Evolutionary conservation across 2,113 vertebrate species (phyloP).

Genomic region (Solea senegalensis): DNA sequence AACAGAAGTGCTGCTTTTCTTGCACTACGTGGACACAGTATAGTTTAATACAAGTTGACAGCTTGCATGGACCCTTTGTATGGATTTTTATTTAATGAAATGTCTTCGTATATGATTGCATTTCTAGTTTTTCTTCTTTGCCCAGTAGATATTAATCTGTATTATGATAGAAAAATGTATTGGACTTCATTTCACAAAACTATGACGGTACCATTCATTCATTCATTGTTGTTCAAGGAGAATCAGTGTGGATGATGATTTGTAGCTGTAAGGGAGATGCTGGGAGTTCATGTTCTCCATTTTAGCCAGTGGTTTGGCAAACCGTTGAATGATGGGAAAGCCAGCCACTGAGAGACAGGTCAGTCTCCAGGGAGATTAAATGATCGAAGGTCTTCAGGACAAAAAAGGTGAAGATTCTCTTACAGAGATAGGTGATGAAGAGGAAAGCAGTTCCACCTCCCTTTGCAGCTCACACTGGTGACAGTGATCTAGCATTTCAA

Average conservation of each 20-base stretch:
- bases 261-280: not conserved
- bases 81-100: not conserved
- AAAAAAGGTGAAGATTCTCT: not conserved
- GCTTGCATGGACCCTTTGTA: too few species aligned
- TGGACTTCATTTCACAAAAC: not conserved
- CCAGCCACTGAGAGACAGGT: not conserved
- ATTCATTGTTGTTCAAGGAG: not conserved
- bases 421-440: not conserved
- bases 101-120: not conserved
- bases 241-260: slow-evolving; percentile 1
- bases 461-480: not conserved
- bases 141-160: not conserved
- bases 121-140: not conserved
- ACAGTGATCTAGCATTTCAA: slow-evolving; percentile 9
- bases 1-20: not conserved
- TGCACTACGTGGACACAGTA: too few species aligned
- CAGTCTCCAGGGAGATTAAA: not conserved
- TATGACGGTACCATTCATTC: not conserved
- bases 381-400: not conserved
- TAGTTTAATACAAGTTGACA: too few species aligned
- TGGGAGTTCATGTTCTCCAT: not conserved
- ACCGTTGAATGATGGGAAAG: not conserved
- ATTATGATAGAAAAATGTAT: not conserved
- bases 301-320: not conserved
- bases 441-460: not conserved